A percentile compares a stretch with the other conserved stretches of the same genome.
phyloP scores from a whole-genome alignment of 2,797 vertebrate species.

The Melanogrammus aeglefinus region DNA sequence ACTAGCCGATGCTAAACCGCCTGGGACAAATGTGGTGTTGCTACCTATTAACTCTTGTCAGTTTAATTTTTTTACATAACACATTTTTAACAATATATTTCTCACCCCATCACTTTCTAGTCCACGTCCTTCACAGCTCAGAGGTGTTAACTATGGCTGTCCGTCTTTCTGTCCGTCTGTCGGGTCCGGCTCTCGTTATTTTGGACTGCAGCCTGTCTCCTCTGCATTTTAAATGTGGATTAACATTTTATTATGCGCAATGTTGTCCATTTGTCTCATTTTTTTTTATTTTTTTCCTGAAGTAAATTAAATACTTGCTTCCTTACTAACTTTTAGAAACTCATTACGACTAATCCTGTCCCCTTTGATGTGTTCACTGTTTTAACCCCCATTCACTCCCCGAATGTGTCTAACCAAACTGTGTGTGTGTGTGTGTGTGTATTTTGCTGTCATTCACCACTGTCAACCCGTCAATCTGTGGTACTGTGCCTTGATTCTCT shows the following conservation, averaged over 20 bases:
- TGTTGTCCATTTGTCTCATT: constrained; percentile 1
- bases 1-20: constrained; percentile 22
- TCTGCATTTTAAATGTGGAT: constrained; percentile 18
- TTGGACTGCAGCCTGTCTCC: constrained; percentile 21
- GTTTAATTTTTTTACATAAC: too few species aligned
- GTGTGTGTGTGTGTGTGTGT: constrained; percentile 32
- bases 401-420: constrained; percentile 58
- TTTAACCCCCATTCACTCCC: neutral
- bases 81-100: too few species aligned
- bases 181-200: neutral
- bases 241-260: neutral
- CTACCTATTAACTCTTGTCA: constrained; percentile 26
- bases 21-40: constrained; percentile 22
- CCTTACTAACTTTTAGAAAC: constrained; percentile 23
- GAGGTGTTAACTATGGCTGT: neutral
- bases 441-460: constrained; percentile 10
- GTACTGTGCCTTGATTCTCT: constrained; percentile 5
- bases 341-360: constrained; percentile 2
- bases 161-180: constrained; percentile 14
- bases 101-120: too few species aligned
- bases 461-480: constrained; percentile 15
- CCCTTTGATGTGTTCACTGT: neutral
- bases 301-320: too few species aligned
- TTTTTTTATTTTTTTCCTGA: constrained; percentile 10
- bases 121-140: neutral